Evolutionary conservation across 2,113 vertebrate species (phyloP), one percentile per base, ranked within the genome.

Genomic region (Gymnorhina tibicen): DNA sequence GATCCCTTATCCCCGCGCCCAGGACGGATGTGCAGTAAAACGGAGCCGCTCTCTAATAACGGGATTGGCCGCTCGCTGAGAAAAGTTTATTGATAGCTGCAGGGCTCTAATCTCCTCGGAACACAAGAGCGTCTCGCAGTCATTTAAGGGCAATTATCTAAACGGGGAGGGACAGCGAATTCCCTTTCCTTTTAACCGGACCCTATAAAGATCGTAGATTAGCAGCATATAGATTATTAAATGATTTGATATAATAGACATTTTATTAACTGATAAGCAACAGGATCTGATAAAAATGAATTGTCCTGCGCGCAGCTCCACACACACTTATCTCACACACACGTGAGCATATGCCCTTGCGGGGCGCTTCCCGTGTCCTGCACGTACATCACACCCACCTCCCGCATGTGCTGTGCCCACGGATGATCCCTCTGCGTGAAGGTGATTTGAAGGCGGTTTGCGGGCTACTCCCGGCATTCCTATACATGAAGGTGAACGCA

Each of bases 41-140:
- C 68, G 87, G 91, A 85, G 93, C 94, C 64, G 75, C 74, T 95
- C 96, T 92, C 95, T 97, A 96, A 95, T 96, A 96, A 93, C 89
- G 96, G 91, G 97, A 98, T 97, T 98, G 97, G 97, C 97, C 97
- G 94, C 98, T 98, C 94, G 94, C 97, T 95, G 96, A 69, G 97
- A 92, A 97, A 96, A 96, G 97, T 98, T 98, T 98, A 98, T 98
- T 98, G 98, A 98, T 98, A 96, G 98, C 98, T 97, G 97, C 97
- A 60, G 98, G 98, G 97, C 98, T 98, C 97, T 99, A 99, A 99
- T 99, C 98, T 99, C 98, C 98, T 98, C 97, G 97, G 98, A 99
- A 98, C 98, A 98, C 98, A 97, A 98, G 98, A 97, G 97, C 97
- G 97, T 98, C 96, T 97, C 63, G 97, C 92, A 97, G 98, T 98